phyloP scores from a whole-genome alignment of 2,888 invertebrate species.

The Drosophila acutilabella region DNA sequence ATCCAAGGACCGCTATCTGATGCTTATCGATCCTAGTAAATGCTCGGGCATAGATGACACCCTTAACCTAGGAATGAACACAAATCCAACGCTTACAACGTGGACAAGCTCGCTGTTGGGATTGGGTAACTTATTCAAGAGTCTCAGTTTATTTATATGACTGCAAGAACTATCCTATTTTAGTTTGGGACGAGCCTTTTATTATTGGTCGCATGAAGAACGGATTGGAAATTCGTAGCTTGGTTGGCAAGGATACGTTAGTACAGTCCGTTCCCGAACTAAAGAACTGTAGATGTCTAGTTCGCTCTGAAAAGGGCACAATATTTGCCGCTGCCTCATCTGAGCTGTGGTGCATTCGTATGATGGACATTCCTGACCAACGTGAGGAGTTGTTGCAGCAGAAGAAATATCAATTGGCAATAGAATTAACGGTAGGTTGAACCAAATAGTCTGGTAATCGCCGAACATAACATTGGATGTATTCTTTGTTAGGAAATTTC shows the following conservation, averaged over 20 bases:
- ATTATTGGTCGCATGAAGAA: constrained; percentile 93
- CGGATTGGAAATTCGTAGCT: constrained; percentile 93
- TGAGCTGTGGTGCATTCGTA: constrained; percentile 94
- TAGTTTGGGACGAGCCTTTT: constrained; percentile 97
- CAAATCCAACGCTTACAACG: constrained; percentile 64
- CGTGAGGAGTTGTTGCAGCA: constrained; percentile 93
- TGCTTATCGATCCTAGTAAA: constrained; percentile 92
- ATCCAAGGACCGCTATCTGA: constrained; percentile 94
- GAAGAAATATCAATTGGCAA: constrained; percentile 97
- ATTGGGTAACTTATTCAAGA: constrained; percentile 68
- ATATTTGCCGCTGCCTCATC: constrained; percentile 95
- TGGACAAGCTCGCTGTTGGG: constrained; percentile 83
- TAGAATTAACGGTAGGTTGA: constrained; percentile 92
- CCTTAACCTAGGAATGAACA: constrained; percentile 49
- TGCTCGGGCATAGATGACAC: constrained; percentile 63
- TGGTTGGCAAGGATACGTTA: constrained; percentile 88
- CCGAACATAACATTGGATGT: too few relatives aligned
- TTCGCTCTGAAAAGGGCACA: constrained; percentile 90
- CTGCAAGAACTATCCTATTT: background rate
- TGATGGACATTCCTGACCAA: constrained; percentile 93
- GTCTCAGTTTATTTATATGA: too few relatives aligned
- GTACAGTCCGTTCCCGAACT: constrained; percentile 93
- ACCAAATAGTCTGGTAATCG: too few relatives aligned
- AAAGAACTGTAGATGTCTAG: constrained; percentile 90
- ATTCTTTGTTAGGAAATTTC: constrained; percentile 89